phyloP scores from a whole-genome alignment of 1,140 invertebrate genomes.

The Leptoteleia sp. region DNA sequence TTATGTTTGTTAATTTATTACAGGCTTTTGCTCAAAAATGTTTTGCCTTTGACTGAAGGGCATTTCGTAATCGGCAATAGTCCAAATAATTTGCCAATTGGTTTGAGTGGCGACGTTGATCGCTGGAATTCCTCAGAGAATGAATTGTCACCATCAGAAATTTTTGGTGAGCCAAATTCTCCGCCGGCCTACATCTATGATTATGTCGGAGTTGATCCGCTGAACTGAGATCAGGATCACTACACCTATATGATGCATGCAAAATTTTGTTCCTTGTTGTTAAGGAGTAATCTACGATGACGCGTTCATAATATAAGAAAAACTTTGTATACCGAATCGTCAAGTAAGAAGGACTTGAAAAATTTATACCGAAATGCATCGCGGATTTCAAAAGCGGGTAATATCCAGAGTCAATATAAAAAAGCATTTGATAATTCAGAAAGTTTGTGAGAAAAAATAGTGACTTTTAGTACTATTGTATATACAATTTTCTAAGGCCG shows the following conservation, averaged over 20 bases:
- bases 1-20: constrained; percentile 7
- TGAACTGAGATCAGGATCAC: constrained; percentile 73
- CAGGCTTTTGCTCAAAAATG: constrained; percentile 80
- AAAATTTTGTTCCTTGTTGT: constrained; percentile 47
- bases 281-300: constrained; percentile 50
- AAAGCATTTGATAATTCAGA: constrained; percentile 3
- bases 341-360: constrained; percentile 42
- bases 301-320: constrained; percentile 44
- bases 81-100: constrained; percentile 76
- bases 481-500: constrained; percentile 51
- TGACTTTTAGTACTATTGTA: constrained; percentile 28
- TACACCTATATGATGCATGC: constrained; percentile 46
- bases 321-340: constrained; percentile 62
- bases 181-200: constrained; percentile 77
- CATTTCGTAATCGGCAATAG: constrained; percentile 80
- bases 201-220: constrained; percentile 76
- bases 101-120: constrained; percentile 75
- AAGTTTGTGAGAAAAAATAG: constrained; percentile 9
- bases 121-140: constrained; percentile 72
- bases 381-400: constrained; percentile 4
- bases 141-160: constrained; percentile 65
- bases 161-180: constrained; percentile 67
- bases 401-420: constrained; percentile 30
- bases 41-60: constrained; percentile 80
- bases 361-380: constrained; percentile 14